Evolutionary conservation across 37 sponge, comb jelly and placozoan genomes (phyloP).

Genomic region (Haliclona indistincta): DNA sequence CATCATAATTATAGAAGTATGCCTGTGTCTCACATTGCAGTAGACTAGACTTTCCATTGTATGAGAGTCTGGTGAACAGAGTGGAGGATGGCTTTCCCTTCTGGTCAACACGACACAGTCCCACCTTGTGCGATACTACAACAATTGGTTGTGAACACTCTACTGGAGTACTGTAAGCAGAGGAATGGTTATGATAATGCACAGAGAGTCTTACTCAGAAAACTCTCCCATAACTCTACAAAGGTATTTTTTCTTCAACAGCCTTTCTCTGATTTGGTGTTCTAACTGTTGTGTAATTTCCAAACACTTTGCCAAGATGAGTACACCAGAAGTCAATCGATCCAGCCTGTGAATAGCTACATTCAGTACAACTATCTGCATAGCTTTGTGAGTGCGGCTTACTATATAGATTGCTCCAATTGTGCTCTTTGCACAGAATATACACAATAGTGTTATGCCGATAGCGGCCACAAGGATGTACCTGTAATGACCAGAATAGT

Average conservation of each 20-base stretch:
- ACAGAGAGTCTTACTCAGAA: constrained; percentile 49
- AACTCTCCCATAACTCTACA: constrained; percentile 90
- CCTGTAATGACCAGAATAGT: constrained; percentile 33
- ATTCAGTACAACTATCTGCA: background rate
- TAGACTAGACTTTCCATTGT: constrained; percentile 78
- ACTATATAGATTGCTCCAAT: constrained; percentile 77
- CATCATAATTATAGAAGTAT: constrained; percentile 2
- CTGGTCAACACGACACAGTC: constrained; percentile 78
- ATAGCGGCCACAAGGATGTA: constrained; percentile 95
- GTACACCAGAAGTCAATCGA: constrained; percentile 87
- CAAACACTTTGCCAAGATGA: constrained; percentile 77
- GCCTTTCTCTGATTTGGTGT: constrained; percentile 65
- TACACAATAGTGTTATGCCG: constrained; percentile 85
- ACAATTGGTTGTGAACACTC: constrained; percentile 86
- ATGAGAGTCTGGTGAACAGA: constrained; percentile 68
- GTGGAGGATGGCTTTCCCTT: constrained; percentile 80
- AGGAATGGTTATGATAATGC: background rate
- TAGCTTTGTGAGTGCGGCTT: background rate
- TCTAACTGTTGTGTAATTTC: constrained; percentile 66
- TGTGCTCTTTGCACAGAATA: constrained; percentile 73
- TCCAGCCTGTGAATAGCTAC: constrained; percentile 91
- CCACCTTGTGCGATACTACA: constrained; percentile 82
- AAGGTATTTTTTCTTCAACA: constrained; percentile 77
- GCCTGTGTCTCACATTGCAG: constrained; percentile 65
- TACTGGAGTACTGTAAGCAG: constrained; percentile 50